A percentile compares a stretch with the other conserved stretches of the same genome.
Conservation (phyloP, 2,113 vertebrate species). For the Herpetotheres cachinnans region DNA sequence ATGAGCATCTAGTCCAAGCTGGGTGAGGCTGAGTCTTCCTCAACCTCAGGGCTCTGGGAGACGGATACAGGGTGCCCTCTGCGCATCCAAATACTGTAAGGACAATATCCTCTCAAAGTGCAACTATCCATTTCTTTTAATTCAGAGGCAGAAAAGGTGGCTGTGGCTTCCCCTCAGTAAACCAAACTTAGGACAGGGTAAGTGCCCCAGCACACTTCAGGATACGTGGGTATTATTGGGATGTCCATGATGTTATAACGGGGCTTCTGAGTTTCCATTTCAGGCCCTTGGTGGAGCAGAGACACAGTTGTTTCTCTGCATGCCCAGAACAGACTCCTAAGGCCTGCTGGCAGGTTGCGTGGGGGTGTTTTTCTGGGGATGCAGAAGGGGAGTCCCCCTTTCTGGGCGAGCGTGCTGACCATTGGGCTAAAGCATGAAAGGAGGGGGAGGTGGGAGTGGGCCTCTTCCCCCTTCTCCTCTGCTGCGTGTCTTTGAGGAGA, state of each 20-base stretch:
- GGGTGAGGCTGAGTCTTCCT: not conserved
- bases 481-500: not conserved
- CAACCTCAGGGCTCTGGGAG: not conserved
- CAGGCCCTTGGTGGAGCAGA: not conserved
- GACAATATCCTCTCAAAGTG: not conserved
- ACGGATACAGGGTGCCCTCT: not conserved
- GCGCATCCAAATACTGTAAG: fast-evolving
- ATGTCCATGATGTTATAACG: fast-evolving
- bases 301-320: not conserved
- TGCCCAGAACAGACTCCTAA: not conserved
- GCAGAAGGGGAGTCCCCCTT: not conserved
- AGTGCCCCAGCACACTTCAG: not conserved
- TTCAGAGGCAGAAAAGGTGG: not conserved
- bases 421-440: not conserved
- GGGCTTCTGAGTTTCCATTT: not conserved
- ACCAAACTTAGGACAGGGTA: not conserved
- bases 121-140: not conserved
- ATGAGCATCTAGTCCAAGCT: not conserved
- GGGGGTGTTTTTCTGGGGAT: not conserved
- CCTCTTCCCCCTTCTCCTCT: not conserved
- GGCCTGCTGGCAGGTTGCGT: not conserved
- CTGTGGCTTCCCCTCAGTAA: not conserved
- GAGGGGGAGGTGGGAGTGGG: not conserved
- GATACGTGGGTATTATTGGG: not conserved
- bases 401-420: fast-evolving